These are phyloP conservation scores for Prietella phreatophila DNA, from an alignment of 2,113 vertebrate genomes.

Conservation along the genomic window DNA sequence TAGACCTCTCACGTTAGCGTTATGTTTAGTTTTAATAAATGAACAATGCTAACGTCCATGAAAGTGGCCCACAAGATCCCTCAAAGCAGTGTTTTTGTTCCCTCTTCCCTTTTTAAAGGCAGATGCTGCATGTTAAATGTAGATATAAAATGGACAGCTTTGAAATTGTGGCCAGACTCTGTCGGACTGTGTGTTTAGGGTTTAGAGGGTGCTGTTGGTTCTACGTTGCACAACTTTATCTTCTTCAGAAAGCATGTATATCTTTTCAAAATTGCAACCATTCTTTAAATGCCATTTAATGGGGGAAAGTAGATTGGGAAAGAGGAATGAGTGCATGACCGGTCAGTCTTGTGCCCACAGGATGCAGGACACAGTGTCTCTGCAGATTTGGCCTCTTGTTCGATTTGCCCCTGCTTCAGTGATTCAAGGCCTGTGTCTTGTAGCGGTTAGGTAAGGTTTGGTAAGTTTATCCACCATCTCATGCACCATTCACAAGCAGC, in stretches of 20 bases:
- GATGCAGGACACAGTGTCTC: neutral
- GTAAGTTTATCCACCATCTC: neutral
- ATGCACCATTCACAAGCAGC: neutral
- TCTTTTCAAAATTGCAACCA: neutral
- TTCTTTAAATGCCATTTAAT: neutral
- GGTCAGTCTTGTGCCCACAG: neutral
- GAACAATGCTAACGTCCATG: neutral
- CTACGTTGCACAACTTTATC: neutral
- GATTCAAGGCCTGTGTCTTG: neutral
- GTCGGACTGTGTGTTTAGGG: neutral
- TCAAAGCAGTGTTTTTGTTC: neutral
- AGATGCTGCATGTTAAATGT: conserved; percentile 20
- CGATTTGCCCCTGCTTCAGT: neutral
- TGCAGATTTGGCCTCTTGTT: neutral
- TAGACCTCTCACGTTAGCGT: neutral
- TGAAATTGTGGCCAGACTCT: conserved; percentile 1
- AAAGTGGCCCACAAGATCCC: neutral
- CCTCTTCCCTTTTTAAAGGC: neutral
- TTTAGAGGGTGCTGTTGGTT: neutral
- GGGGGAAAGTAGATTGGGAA: neutral
- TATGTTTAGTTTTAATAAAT: neutral
- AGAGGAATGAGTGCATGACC: neutral
- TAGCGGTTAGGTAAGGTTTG: neutral
- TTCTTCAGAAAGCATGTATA: neutral
- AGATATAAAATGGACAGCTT: conserved; percentile 7